A percentile compares a stretch with the other conserved stretches of the same genome.
Evolutionary conservation across 2,888 invertebrate genomes (phyloP).

Genomic region (Idaea dimidiata): DNA sequence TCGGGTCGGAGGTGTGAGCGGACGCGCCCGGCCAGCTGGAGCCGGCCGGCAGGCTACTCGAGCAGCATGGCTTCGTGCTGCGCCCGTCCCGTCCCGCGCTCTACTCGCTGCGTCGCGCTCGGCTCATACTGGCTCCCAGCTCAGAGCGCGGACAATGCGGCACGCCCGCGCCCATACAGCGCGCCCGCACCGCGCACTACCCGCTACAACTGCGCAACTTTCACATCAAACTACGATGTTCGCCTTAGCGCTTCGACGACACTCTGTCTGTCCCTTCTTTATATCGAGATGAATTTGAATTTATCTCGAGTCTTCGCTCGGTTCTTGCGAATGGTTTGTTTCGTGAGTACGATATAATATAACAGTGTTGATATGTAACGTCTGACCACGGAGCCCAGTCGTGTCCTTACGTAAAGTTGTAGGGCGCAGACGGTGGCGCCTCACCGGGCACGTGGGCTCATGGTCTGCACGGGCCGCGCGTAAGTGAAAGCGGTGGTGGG

Average conservation of each 20-base stretch:
- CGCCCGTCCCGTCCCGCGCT: constrained; percentile 41
- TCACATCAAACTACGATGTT: constrained; percentile 13
- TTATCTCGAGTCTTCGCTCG: constrained; percentile 1
- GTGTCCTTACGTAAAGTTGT: constrained; percentile 57
- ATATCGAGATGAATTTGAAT: neutral
- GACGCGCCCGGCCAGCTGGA: constrained; percentile 65
- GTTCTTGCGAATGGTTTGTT: constrained; percentile 34
- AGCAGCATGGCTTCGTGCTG: constrained; percentile 55
- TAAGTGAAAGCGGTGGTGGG: constrained; percentile 45
- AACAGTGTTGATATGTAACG: constrained; percentile 46
- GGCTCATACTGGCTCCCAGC: constrained; percentile 31
- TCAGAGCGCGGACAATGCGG: constrained; percentile 50
- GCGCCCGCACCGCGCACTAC: constrained; percentile 42
- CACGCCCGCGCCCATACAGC: constrained; percentile 42
- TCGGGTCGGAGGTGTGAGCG: constrained; percentile 68
- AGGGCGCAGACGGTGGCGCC: constrained; percentile 57
- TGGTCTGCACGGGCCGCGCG: constrained; percentile 62
- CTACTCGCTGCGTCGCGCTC: constrained; percentile 46
- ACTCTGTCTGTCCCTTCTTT: neutral
- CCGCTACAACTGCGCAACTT: constrained; percentile 38
- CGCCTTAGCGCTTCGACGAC: constrained; percentile 10
- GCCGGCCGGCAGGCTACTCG: constrained; percentile 66
- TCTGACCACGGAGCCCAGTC: constrained; percentile 33
- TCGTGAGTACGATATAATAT: constrained; percentile 43
- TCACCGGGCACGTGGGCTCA: constrained; percentile 70